These are phyloP conservation scores for Sylvicapra grimmia DNA, from an alignment of 2,113 vertebrate species.

Conservation along the genomic window DNA sequence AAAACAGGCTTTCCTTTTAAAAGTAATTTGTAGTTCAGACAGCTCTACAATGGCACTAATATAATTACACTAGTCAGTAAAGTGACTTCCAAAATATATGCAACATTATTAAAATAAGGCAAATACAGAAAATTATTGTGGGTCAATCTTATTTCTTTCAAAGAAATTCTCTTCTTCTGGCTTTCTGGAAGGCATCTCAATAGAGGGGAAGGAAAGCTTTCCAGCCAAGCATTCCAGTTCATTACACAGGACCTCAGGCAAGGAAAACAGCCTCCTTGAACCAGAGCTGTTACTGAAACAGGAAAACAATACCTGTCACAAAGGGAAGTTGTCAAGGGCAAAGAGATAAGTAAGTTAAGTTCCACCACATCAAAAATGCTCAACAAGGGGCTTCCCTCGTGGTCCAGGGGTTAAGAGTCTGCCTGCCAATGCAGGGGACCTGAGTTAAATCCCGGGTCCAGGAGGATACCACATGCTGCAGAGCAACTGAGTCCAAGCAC, in stretches of 20 bases:
- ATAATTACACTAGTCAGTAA: not conserved
- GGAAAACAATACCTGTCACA: not conserved
- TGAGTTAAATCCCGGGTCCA: not conserved
- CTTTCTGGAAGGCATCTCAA: not conserved
- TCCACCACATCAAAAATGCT: not conserved
- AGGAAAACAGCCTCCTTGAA: not conserved
- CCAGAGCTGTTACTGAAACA: not conserved
- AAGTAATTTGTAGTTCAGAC: not conserved
- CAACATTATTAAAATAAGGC: not conserved
- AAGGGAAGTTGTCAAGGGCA: not conserved
- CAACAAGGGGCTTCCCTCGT: not conserved
- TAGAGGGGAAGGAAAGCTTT: not conserved
- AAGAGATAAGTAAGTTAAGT: not conserved
- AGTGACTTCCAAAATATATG: not conserved
- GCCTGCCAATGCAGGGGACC: not conserved
- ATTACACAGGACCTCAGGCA: not conserved
- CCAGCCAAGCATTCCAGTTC: not conserved
- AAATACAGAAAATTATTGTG: not conserved
- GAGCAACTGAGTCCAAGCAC: not conserved
- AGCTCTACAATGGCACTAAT: not conserved
- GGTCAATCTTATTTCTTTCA: not conserved
- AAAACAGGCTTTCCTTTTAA: not conserved
- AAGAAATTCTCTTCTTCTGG: not conserved
- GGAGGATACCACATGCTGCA: not conserved
- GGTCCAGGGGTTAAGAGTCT: not conserved